A percentile compares a stretch with the other conserved stretches of the same genome.
Evolutionary conservation across 2,797 vertebrate species (phyloP).

Genomic region (Onychomys arenicola): DNA sequence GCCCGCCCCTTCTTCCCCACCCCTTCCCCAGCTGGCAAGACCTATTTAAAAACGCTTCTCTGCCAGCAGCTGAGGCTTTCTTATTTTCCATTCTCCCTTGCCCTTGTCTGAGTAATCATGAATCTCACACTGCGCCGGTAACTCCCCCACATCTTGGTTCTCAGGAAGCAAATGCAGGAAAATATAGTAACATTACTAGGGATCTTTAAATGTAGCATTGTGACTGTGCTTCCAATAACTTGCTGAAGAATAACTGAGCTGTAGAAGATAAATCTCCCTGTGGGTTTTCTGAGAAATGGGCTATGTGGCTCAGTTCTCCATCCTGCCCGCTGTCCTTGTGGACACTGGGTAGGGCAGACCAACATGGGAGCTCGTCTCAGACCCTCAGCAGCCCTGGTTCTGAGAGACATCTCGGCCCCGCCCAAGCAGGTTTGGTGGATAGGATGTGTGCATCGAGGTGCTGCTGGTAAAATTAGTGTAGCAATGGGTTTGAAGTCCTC

Average conservation of each 20-base stretch:
- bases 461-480: too few relatives aligned
- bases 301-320: accelerated
- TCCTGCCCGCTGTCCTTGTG: neutral
- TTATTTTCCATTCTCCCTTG: slow-evolving; percentile 33
- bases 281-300: slow-evolving; percentile 18
- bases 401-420: accelerated
- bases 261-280: neutral
- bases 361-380: neutral
- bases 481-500: neutral
- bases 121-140: slow-evolving; percentile 12
- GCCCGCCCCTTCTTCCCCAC: neutral
- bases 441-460: accelerated
- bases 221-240: slow-evolving; percentile 18
- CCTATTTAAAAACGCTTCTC: slow-evolving; percentile 42
- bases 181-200: slow-evolving; percentile 76
- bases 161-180: slow-evolving; percentile 70
- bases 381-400: too few relatives aligned
- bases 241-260: neutral
- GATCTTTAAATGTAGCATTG: neutral
- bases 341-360: neutral
- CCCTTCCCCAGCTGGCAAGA: neutral
- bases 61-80: slow-evolving; percentile 55
- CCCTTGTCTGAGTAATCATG: slow-evolving; percentile 47
- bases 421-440: neutral
- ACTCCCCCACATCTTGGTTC: slow-evolving; percentile 47